Conservation (phyloP, 2,888 invertebrate species). For the Amphipoea lucens region DNA sequence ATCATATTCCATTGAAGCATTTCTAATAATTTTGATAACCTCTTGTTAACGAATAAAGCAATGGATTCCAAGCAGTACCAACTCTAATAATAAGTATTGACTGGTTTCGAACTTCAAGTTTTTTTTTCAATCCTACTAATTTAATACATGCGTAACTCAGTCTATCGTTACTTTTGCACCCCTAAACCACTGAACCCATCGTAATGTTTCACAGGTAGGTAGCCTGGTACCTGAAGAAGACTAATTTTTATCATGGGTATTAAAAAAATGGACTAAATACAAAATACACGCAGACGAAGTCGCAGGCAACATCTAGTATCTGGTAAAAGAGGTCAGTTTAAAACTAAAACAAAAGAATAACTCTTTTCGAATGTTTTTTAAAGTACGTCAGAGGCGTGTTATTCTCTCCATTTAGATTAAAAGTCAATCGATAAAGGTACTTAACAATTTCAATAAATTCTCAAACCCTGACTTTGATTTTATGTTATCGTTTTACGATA, state of each 20-base stretch:
- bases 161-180: background rate
- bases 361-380: background rate
- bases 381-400: conserved; percentile 3
- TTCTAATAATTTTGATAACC: background rate
- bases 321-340: background rate
- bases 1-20: background rate
- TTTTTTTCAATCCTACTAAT: background rate
- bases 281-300: background rate
- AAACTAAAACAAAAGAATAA: background rate
- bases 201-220: background rate
- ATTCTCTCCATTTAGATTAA: conserved; percentile 42
- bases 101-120: background rate
- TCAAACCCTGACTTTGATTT: conserved; percentile 13
- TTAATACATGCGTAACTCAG: background rate
- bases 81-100: background rate
- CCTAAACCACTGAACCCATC: background rate
- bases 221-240: background rate
- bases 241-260: background rate
- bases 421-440: conserved; percentile 19
- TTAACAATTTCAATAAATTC: conserved; percentile 45
- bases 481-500: conserved; percentile 31
- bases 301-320: background rate
- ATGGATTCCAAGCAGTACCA: background rate
- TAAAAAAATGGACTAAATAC: too few relatives aligned
- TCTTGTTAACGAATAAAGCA: background rate